phyloP scores from a whole-genome alignment of 2,888 invertebrate genomes.

The Apomyelois bistriatella region DNA sequence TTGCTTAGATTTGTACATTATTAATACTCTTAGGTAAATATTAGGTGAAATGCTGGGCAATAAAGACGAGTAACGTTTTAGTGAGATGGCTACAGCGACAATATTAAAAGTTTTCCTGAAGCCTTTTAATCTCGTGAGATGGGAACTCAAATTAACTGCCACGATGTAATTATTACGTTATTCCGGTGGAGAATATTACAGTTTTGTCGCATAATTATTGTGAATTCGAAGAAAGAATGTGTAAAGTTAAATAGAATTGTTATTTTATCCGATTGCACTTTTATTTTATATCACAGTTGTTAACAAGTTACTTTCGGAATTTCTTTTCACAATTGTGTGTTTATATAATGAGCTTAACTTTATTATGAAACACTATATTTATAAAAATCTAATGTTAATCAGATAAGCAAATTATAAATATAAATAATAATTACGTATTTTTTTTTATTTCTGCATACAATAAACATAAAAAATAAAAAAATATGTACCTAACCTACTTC shows the following conservation, averaged over 20 bases:
- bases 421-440: no score
- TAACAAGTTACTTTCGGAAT: neutral
- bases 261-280: neutral
- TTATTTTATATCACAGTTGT: neutral
- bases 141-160: slow-evolving; percentile 7
- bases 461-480: no score
- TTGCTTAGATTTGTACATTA: neutral
- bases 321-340: no score
- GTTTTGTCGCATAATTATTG: neutral
- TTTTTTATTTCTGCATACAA: no score
- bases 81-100: neutral
- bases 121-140: slow-evolving; percentile 5
- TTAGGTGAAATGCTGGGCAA: neutral
- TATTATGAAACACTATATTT: no score
- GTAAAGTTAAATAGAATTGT: neutral
- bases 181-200: slow-evolving; percentile 5
- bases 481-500: no score
- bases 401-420: no score
- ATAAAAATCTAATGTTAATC: no score
- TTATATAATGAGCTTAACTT: no score
- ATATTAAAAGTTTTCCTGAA: slow-evolving; percentile 13
- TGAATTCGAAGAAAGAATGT: neutral
- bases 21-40: neutral
- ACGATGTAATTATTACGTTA: slow-evolving; percentile 10
- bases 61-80: slow-evolving; percentile 7